Percentiles rank a stretch among this genome's conserved stretches.
phyloP scores from a whole-genome alignment of 2,888 invertebrate species.

The Napeogenes sylphis region DNA sequence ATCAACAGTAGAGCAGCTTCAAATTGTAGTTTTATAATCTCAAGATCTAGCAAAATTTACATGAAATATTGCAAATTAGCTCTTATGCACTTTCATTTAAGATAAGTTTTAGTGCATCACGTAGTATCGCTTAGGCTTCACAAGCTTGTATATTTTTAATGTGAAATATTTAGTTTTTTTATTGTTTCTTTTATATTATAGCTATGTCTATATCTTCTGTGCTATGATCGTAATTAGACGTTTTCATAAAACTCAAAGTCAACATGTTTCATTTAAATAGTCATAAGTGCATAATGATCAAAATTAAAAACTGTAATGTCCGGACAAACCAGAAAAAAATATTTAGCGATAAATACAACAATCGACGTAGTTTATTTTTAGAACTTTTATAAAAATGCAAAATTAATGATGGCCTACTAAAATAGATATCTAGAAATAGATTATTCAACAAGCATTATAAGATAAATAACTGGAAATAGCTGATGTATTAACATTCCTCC shows the following conservation, averaged over 20 bases:
- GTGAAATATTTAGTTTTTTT: no score
- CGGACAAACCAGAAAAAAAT: no score
- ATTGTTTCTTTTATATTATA: no score
- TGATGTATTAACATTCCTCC: not conserved
- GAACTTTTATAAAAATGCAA: not conserved
- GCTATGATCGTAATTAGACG: no score
- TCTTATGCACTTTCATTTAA: not conserved
- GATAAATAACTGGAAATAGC: not conserved
- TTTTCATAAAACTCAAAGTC: no score
- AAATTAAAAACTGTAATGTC: no score
- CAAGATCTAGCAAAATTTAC: conserved; percentile 9
- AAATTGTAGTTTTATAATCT: conserved; percentile 14
- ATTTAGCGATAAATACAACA: no score
- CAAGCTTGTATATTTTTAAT: not conserved
- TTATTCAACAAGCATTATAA: not conserved
- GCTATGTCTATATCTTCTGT: no score
- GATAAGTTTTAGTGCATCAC: conserved; percentile 6
- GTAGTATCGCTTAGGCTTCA: not conserved
- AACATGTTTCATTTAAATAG: no score
- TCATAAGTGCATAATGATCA: no score
- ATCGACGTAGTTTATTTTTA: no score
- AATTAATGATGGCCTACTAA: conserved; percentile 12
- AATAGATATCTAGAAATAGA: conserved; percentile 2
- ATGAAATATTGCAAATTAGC: conserved; percentile 6
- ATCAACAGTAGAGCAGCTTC: conserved; percentile 2